phyloP scores from a whole-genome alignment of 2,888 invertebrate genomes.

The Allygus modestus region DNA sequence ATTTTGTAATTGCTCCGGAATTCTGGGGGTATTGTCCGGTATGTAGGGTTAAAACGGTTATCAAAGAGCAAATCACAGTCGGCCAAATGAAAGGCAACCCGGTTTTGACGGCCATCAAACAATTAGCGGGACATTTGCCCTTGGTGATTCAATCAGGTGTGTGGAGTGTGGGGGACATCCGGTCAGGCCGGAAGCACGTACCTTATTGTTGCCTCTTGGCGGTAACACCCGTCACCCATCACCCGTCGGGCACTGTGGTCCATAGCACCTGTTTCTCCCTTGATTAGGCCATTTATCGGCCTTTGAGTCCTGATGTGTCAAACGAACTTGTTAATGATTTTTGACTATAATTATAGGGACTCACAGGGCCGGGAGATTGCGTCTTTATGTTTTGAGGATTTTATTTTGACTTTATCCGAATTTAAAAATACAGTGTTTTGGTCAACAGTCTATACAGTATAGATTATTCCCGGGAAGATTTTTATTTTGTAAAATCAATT shows the following conservation, averaged over 20 bases:
- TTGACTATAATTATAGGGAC: too few species aligned
- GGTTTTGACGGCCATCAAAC: not conserved
- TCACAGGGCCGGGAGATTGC: too few species aligned
- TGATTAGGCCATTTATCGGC: constrained; percentile 9
- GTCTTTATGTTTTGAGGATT: too few species aligned
- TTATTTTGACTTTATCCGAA: too few species aligned
- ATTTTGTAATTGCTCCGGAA: too few species aligned
- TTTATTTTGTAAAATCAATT: too few species aligned
- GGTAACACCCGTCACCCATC: not conserved
- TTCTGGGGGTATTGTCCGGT: too few species aligned
- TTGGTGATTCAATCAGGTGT: constrained; percentile 24
- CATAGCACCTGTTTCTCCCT: not conserved
- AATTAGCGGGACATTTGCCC: not conserved
- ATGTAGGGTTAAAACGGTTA: too few species aligned
- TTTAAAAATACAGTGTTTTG: too few species aligned
- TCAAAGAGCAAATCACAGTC: too few species aligned
- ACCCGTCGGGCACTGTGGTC: not conserved
- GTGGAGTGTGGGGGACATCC: not conserved
- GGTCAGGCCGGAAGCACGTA: constrained; percentile 24
- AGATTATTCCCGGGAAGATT: too few species aligned
- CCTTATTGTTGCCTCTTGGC: not conserved
- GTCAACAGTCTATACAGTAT: too few species aligned
- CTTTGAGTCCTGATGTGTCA: not conserved
- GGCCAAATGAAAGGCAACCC: not conserved
- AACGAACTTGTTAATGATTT: not conserved